phyloP scores from a whole-genome alignment of 2,113 vertebrate genomes.

The Ellobius talpinus region DNA sequence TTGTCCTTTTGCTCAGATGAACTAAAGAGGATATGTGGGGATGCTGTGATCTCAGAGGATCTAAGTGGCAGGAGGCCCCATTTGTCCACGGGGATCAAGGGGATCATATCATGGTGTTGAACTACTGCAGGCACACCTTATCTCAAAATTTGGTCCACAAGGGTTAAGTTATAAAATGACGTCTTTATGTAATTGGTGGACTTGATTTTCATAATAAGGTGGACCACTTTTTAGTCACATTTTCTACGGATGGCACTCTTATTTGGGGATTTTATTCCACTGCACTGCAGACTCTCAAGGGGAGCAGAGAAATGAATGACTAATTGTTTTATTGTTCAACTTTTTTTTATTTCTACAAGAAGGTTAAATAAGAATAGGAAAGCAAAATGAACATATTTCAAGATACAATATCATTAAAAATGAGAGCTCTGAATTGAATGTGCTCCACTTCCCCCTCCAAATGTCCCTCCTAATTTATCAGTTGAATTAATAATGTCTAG shows the following conservation, averaged over 20 bases:
- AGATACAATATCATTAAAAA: not conserved
- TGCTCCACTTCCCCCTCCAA: not conserved
- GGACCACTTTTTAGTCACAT: not conserved
- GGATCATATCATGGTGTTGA: fast-evolving
- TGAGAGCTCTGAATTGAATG: not conserved
- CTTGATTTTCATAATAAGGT: not conserved
- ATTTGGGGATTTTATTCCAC: not conserved
- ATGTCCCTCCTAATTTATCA: not conserved
- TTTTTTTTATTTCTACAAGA: not conserved
- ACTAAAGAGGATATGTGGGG: too few relatives aligned
- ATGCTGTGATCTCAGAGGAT: too few relatives aligned
- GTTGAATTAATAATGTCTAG: not conserved
- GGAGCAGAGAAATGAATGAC: not conserved
- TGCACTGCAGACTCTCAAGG: not conserved
- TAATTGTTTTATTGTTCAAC: not conserved
- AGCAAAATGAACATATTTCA: too few relatives aligned
- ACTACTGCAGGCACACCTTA: not conserved
- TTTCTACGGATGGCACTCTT: not conserved
- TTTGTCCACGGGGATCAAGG: too few relatives aligned
- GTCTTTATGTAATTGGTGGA: not conserved
- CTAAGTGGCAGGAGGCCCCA: fast-evolving
- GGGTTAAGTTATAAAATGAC: not conserved
- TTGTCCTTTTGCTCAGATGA: not conserved
- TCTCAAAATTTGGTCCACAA: not conserved
- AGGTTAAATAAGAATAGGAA: not conserved